phyloP scores from a whole-genome alignment of 2,797 vertebrate species.

The Melanotaenia trifasciata region DNA sequence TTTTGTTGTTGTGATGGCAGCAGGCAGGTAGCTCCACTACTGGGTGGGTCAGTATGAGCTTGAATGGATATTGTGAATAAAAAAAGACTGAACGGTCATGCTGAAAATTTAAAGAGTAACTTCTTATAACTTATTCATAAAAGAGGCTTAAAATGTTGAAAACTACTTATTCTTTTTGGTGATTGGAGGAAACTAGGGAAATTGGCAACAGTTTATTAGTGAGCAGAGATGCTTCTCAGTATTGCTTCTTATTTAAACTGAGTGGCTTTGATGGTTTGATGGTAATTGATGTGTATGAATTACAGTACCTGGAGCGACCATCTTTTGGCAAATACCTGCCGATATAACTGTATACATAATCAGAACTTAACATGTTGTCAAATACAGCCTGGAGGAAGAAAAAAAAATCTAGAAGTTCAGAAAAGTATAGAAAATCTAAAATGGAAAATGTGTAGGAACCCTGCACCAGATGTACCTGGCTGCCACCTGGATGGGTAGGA shows the following conservation, averaged over 20 bases:
- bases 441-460: constrained; percentile 2
- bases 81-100: neutral
- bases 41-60: too few relatives aligned
- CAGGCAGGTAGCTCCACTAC: too few relatives aligned
- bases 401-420: neutral
- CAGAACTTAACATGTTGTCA: neutral
- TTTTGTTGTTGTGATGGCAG: too few relatives aligned
- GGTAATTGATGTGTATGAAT: too few relatives aligned
- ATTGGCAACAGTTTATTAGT: too few relatives aligned
- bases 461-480: constrained; percentile 35
- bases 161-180: too few relatives aligned
- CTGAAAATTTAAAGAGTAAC: neutral
- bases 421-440: neutral
- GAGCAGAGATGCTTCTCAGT: too few relatives aligned
- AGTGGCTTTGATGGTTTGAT: too few relatives aligned
- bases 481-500: constrained; percentile 42
- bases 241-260: too few relatives aligned
- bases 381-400: neutral
- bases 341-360: neutral
- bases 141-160: neutral
- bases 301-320: too few relatives aligned
- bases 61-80: too few relatives aligned
- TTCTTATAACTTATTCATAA: neutral
- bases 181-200: too few relatives aligned
- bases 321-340: neutral